Evolutionary conservation across 2,797 vertebrate genomes (phyloP), one percentile per base, ranked within the genome.

Genomic region (Myiotriccus ornatus): DNA sequence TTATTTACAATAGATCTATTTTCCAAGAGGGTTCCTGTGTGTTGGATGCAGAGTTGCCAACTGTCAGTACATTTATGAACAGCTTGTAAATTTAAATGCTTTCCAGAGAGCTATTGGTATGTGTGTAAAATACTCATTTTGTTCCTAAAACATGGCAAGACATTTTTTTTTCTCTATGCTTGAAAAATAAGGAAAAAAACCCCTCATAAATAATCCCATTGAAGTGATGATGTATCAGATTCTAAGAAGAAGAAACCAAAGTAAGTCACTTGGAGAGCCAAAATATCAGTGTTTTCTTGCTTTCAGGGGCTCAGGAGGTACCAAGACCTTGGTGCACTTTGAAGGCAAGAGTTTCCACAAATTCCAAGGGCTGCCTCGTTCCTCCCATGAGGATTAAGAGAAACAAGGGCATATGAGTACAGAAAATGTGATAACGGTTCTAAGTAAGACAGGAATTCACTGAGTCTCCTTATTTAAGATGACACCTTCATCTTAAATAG

Each of bases 51-150:
- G 85, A 44, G 75, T 95, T 97, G 94, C 95, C 92, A 95, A 95
- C 85, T 97, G 94, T 96, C 96, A 95, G 95, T 87, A 81, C 89
- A 90, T 96, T 97, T 93, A 94, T 14, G 53, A 96, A 80, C 95
- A 96, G 96, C 95, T 97, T 97, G 96, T 95, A 96, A 96, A 97
- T 96, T 96, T 96, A 96, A 97, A 95, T 94, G 95, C 93, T 97
- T 97, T 94, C 96, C 93, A 97, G 97, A 97, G 97, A 94, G 95
- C 88, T 91, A 95, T 95, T 92, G 92, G 86, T 95, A 91, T 90
- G 88, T 92, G 93, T 96, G 86, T 97, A 95, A 97, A 96, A 96
- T 95, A 94, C 94, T 95, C 96, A 91, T 90, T 96, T 94, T 96
- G 94, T 94, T 96, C 96, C 96, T 96, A 96, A 96, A 97, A 96